These are phyloP conservation scores for Myripristis murdjan DNA, from an alignment of 2,797 vertebrate genomes.

Conservation along the genomic window DNA sequence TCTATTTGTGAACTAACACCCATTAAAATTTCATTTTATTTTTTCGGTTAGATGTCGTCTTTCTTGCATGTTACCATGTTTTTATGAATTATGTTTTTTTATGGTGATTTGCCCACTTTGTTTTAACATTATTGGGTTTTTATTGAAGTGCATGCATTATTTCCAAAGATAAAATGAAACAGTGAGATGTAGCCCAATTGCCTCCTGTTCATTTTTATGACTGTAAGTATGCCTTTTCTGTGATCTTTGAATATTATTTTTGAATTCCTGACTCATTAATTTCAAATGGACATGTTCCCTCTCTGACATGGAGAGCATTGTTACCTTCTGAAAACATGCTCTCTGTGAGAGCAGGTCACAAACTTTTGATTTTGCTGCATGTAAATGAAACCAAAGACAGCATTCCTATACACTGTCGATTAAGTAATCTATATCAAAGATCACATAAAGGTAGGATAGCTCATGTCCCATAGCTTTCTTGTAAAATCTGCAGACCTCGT, in stretches of 20 bases:
- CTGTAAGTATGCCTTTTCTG: constrained; percentile 68
- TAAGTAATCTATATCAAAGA: constrained; percentile 77
- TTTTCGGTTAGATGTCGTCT: constrained; percentile 74
- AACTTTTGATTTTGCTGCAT: constrained; percentile 38
- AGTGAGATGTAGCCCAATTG: constrained; percentile 57
- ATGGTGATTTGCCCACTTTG: constrained; percentile 61
- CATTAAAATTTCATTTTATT: constrained; percentile 82
- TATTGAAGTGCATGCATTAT: constrained; percentile 79
- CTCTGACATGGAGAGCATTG: constrained; percentile 16
- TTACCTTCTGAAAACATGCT: constrained; percentile 18
- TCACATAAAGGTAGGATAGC: constrained; percentile 72
- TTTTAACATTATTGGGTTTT: constrained; percentile 62
- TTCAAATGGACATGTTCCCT: constrained; percentile 20
- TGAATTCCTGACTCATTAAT: constrained; percentile 21
- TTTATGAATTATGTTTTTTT: constrained; percentile 70
- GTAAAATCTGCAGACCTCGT: constrained; percentile 48
- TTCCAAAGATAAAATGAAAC: constrained; percentile 68
- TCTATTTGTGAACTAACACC: constrained; percentile 84
- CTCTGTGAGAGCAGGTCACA: constrained; percentile 24
- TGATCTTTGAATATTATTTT: constrained; percentile 80
- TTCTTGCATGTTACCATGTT: constrained; percentile 85
- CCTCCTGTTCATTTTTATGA: constrained; percentile 49
- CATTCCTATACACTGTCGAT: constrained; percentile 12
- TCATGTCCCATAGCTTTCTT: constrained; percentile 51
- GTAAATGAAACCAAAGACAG: constrained; percentile 25